These are phyloP conservation scores for Tenthredo amoena DNA, from an alignment of 2,888 invertebrate species.

Conservation along the genomic window DNA sequence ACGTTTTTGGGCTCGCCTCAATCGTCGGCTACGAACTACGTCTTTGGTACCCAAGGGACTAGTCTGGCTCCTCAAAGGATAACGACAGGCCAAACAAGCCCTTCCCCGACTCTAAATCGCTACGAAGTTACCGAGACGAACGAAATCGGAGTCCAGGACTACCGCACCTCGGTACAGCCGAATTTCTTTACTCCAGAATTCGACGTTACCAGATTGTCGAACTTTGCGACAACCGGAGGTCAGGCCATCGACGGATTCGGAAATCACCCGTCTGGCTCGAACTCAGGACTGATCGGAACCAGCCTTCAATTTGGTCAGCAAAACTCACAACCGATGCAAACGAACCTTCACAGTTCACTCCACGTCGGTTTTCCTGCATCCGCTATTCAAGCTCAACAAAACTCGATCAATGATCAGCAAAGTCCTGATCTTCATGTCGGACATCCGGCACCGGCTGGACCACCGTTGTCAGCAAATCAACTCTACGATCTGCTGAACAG, in stretches of 20 bases:
- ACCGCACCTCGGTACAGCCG: constrained; percentile 63
- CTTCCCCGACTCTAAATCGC: constrained; percentile 64
- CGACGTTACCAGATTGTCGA: constrained; percentile 63
- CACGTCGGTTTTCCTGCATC: constrained; percentile 69
- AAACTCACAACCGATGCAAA: constrained; percentile 68
- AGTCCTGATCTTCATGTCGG: constrained; percentile 71
- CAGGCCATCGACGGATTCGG: constrained; percentile 67
- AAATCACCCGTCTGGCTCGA: constrained; percentile 63
- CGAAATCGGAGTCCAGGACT: constrained; percentile 63
- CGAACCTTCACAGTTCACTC: constrained; percentile 72
- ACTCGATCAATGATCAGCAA: constrained; percentile 60
- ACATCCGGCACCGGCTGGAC: constrained; percentile 68
- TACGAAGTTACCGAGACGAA: constrained; percentile 73
- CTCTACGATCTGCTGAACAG: constrained; percentile 72
- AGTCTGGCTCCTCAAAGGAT: constrained; percentile 62
- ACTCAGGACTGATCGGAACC: constrained; percentile 57
- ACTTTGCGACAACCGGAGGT: constrained; percentile 62
- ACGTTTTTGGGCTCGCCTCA: neutral
- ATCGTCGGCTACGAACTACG: constrained; percentile 54
- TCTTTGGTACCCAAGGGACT: constrained; percentile 56
- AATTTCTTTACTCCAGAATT: constrained; percentile 66
- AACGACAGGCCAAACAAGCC: constrained; percentile 59
- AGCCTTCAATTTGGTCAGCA: constrained; percentile 64
- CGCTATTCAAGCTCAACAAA: constrained; percentile 51
- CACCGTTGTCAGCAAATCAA: constrained; percentile 70